A percentile compares a stretch with the other conserved stretches of the same genome.
phyloP scores from a whole-genome alignment of 2,113 vertebrate genomes.

The Meles meles region DNA sequence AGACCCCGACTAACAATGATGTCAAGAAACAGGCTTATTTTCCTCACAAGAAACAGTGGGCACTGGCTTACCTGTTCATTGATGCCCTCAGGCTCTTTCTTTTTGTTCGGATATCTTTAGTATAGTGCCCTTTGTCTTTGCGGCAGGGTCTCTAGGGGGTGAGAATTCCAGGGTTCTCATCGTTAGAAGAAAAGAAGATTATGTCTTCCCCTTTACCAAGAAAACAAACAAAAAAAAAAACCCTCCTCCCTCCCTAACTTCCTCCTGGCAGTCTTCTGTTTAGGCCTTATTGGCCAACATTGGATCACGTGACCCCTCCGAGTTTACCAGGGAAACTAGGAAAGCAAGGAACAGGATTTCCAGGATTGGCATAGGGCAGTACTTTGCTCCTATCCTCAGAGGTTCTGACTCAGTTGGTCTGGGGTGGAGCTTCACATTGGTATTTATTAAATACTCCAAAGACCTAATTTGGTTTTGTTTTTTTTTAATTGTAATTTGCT shows the following conservation, averaged over 20 bases:
- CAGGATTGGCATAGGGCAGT: not conserved
- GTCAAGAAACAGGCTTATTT: not conserved
- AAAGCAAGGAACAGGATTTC: not conserved
- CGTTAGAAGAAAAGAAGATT: not conserved
- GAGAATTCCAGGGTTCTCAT: not conserved
- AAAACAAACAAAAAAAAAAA: slow-evolving; percentile 17
- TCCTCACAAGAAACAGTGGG: not conserved
- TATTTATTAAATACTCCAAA: slow-evolving; percentile 42
- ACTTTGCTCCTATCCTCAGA: not conserved
- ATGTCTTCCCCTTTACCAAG: not conserved
- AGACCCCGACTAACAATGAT: not conserved
- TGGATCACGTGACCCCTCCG: not conserved
- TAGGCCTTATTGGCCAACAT: not conserved
- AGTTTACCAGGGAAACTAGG: not conserved
- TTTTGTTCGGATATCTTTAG: not conserved
- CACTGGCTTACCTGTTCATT: not conserved
- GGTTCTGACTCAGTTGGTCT: slow-evolving; percentile 30
- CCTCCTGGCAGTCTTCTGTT: not conserved
- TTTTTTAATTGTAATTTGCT: not conserved
- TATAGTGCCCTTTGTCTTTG: not conserved
- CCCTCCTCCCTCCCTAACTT: not conserved
- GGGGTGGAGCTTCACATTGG: slow-evolving; percentile 15
- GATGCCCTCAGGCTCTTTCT: not conserved
- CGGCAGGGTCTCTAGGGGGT: not conserved
- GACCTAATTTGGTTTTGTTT: not conserved